Evolutionary conservation across 2,888 invertebrate genomes (phyloP).

Genomic region (Suillia variegata): DNA sequence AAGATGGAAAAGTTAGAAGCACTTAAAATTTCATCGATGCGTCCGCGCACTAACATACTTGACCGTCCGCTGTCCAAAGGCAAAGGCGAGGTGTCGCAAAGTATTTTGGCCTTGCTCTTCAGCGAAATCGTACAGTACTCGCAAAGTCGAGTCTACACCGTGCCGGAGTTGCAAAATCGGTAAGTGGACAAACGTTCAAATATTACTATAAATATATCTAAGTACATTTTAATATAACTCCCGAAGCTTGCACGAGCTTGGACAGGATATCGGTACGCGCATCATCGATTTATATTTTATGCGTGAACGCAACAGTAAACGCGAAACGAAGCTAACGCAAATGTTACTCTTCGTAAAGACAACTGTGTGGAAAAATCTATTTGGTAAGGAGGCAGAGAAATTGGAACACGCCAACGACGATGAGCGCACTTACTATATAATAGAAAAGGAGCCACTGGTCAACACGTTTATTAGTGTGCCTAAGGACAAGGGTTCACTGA

Average conservation of each 20-base stretch:
- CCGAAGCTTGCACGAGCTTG: slow-evolving; percentile 87
- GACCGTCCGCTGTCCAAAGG: slow-evolving; percentile 92
- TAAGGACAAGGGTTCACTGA: slow-evolving; percentile 94
- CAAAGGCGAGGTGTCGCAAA: slow-evolving; percentile 88
- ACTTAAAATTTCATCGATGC: slow-evolving; percentile 56
- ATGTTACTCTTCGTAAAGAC: slow-evolving; percentile 95
- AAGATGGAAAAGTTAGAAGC: slow-evolving; percentile 58
- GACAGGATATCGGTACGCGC: slow-evolving; percentile 92
- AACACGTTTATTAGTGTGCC: slow-evolving; percentile 98
- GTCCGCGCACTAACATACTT: slow-evolving; percentile 67
- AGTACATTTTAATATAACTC: neutral
- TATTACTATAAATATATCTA: neutral
- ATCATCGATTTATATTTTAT: slow-evolving; percentile 93
- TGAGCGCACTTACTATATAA: slow-evolving; percentile 96
- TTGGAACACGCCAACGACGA: slow-evolving; percentile 98
- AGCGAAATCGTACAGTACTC: slow-evolving; percentile 98
- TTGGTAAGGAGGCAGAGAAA: slow-evolving; percentile 98
- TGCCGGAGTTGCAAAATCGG: slow-evolving; percentile 94
- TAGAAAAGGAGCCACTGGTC: slow-evolving; percentile 96
- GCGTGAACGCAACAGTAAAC: slow-evolving; percentile 89
- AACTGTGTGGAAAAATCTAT: slow-evolving; percentile 96
- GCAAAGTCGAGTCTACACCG: slow-evolving; percentile 92
- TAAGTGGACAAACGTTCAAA: slow-evolving; percentile 62
- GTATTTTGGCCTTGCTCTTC: slow-evolving; percentile 92
- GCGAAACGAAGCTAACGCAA: slow-evolving; percentile 93